Evolutionary conservation across 2,797 vertebrate genomes (phyloP), one percentile per base, ranked within the genome.

Genomic region (Nyctibius grandis): DNA sequence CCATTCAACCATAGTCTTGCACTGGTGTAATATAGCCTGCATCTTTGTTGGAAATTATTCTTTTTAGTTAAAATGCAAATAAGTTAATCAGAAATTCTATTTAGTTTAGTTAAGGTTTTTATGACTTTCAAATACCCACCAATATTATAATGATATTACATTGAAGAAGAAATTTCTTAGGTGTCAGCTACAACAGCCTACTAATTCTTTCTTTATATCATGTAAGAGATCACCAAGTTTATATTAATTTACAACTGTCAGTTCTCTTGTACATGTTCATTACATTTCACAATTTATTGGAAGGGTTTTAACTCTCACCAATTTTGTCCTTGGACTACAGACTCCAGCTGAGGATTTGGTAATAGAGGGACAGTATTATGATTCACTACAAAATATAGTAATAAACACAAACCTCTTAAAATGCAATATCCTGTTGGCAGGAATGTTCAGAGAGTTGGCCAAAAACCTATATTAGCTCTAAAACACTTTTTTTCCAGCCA

Each of bases 361-460:
- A 78, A 31, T 31, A 89, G 36, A 89, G 18, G 31, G 29, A 63
- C 47, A 76, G 42, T 57, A 67, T 75, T 89, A 89, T 76, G 48
- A 79, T 73, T 88, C 54, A 69, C 59, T 82, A 56, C 20, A 77
- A 88, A 93, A 91, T 48, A 75, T 11, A 57, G n/a, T 48, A 88
- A 85, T 76, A 67, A 96, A 89, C 21, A 47, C 63, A 91, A 88
- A 88, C 33, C 38, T 65, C 45, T 94, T 83, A 82, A 91, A 85
- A 91, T 40, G 59, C 72, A 92, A 54, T 88, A 91, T 80, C 42
- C 34, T 73, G 22, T 85, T 88, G 79, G 54, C 65, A 74, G 68
- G 59, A 76, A 56, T 73, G 47, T 84, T 89, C 67, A 88, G 63
- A 85, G 60, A 73, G 12, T 33, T 85, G 64, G 79, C 59, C 28